phyloP scores from a whole-genome alignment of 92 coral and sea anemone genomes.

The Anthopleura xanthogrammica region DNA sequence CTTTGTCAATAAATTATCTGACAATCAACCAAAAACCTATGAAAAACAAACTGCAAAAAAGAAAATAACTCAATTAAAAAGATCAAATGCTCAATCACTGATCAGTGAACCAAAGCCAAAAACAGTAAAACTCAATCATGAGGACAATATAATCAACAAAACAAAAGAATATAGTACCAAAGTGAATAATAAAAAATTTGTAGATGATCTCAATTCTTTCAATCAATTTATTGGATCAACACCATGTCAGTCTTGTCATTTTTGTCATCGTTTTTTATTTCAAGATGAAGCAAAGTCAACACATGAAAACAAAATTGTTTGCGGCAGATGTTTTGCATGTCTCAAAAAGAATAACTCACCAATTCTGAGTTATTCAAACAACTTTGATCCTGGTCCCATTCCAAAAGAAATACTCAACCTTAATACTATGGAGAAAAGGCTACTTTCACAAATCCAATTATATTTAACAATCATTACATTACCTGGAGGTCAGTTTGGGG shows the following conservation, averaged over 20 bases:
- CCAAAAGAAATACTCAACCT: constrained; percentile 18
- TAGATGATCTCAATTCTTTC: constrained; percentile 22
- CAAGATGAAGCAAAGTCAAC: constrained; percentile 26
- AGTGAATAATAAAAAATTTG: neutral
- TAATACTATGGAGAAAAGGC: constrained; percentile 40
- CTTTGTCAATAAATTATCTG: no score
- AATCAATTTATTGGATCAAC: constrained; percentile 20
- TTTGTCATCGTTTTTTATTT: constrained; percentile 35
- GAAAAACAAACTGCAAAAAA: no score
- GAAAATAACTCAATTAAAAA: no score
- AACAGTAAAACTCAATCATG: no score
- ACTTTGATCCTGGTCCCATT: constrained; percentile 33
- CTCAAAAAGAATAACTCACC: neutral
- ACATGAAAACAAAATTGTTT: neutral
- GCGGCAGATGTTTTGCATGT: constrained; percentile 20
- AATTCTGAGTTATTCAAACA: constrained; percentile 18
- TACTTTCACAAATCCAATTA: constrained; percentile 37
- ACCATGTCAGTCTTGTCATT: constrained; percentile 19
- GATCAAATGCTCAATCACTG: no score
- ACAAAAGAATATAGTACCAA: neutral
- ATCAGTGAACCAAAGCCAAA: no score
- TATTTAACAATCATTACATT: constrained; percentile 24
- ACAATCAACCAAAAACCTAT: no score
- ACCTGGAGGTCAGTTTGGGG: constrained; percentile 48
- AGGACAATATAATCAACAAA: no score